Evolutionary conservation across 2,113 vertebrate genomes (phyloP), one percentile per base, ranked within the genome.

Genomic region (Bothrops jararaca): DNA sequence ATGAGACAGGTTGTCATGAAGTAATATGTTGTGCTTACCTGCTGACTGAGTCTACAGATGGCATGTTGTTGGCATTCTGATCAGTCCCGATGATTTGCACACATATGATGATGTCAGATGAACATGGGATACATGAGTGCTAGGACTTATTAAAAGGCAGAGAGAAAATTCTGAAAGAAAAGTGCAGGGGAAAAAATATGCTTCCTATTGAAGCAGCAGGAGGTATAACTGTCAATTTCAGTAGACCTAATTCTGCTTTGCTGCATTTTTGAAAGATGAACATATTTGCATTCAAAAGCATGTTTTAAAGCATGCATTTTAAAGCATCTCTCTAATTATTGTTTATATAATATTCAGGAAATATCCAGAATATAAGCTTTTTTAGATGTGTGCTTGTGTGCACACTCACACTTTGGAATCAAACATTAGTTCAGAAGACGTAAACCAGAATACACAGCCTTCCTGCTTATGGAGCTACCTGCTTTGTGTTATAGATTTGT

Each of bases 61-160:
- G 15, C 93, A 85, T 69, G 60, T 57, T 50, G 50, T 57, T 91
- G 94, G 69, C 74, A 86, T 1, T 93, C 90, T 95, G 18, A 93
- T 92, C 92, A 56, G 26, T 64, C 58, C 74, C 20, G 86, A 50
- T 42, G 3, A 39, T 53, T 88, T 94, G 57, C 29, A 95, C 89
- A 90, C 52, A 94, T 90, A 91, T 48, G 20, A 50, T 93, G 50
- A 86, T 92, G n/a, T 74, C 11, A 50, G 34, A 48, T 60, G 26
- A 86, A 48, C 26, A 7, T 86, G 20, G 53, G 13, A 22, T 54
- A 86, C 39, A 45, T 13, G 23, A 85, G 2, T 42, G 12, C 34
- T 23, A 29, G 69, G 11, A 54, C 13, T 12, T 42, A 23, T 18
- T 22, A 34, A 18, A 20, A n/a, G 15, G 11, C 29, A 52, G 50